These are phyloP conservation scores for Nycticorax nycticorax DNA, from an alignment of 2,113 vertebrate genomes.

Conservation along the genomic window DNA sequence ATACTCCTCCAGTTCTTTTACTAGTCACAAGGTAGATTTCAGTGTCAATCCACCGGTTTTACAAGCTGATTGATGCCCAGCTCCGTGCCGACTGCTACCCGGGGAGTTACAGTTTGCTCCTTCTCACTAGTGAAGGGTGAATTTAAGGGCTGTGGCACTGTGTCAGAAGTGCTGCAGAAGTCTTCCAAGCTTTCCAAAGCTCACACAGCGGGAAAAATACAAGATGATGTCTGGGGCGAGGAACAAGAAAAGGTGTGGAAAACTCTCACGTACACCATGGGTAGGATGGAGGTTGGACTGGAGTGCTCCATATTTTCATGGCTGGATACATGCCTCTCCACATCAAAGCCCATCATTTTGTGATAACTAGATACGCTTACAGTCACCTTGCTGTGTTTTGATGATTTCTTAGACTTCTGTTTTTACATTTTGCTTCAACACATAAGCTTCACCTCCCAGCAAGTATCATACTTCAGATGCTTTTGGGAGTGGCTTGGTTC, in stretches of 20 bases:
- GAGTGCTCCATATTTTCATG: background rate
- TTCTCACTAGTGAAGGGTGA: background rate
- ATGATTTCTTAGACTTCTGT: background rate
- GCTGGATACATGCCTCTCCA: background rate
- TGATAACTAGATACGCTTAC: background rate
- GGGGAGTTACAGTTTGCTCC: conserved; percentile 5
- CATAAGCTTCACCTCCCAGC: background rate
- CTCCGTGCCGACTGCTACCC: background rate
- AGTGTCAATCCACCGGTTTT: conserved; percentile 22
- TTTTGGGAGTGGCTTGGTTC: background rate
- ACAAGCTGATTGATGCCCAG: conserved; percentile 34
- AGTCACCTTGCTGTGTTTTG: background rate
- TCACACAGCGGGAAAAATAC: background rate
- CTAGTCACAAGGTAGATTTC: conserved; percentile 14
- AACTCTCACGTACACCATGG: background rate
- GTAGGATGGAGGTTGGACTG: background rate
- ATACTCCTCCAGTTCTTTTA: background rate
- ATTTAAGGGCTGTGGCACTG: background rate
- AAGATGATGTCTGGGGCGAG: background rate
- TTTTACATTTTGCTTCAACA: background rate
- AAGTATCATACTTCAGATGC: background rate
- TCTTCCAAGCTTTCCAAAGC: background rate
- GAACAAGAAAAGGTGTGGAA: background rate
- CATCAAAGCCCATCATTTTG: background rate
- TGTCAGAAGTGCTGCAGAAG: background rate